These are phyloP conservation scores for Mesocricetus auratus DNA, from an alignment of 2,113 vertebrate genomes.

Conservation along the genomic window DNA sequence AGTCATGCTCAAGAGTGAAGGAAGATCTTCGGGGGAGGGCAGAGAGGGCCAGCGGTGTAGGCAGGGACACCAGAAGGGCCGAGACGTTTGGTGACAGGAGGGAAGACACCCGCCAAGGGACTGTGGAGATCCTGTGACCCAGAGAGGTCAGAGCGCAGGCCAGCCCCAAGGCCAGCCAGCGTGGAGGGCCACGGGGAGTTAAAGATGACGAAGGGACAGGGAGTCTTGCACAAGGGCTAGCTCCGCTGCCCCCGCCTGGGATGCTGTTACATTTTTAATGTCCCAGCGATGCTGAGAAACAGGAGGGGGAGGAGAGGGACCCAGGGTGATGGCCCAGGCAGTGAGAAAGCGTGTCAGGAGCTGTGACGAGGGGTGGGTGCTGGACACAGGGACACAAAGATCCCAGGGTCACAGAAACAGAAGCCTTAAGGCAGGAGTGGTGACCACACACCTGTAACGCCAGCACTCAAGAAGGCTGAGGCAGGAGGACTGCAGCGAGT, in stretches of 20 bases:
- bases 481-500: neutral
- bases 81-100: neutral
- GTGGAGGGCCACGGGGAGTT: neutral
- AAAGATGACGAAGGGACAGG: neutral
- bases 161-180: constrained; percentile 32
- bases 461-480: neutral
- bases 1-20: neutral
- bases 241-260: constrained; percentile 49
- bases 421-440: neutral
- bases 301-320: constrained; percentile 26
- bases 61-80: neutral
- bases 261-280: constrained; percentile 82
- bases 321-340: neutral
- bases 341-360: neutral
- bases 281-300: constrained; percentile 60
- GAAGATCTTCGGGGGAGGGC: neutral
- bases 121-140: neutral
- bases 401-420: neutral
- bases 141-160: neutral
- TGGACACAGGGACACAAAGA: neutral
- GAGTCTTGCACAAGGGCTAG: neutral
- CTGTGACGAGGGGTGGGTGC: neutral
- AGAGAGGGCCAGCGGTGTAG: neutral
- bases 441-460: neutral
- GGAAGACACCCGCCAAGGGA: neutral